Percentiles rank a stretch among this genome's conserved stretches.
Conservation (phyloP, 2,888 invertebrate genomes). For the Pseudoips prasinana region DNA sequence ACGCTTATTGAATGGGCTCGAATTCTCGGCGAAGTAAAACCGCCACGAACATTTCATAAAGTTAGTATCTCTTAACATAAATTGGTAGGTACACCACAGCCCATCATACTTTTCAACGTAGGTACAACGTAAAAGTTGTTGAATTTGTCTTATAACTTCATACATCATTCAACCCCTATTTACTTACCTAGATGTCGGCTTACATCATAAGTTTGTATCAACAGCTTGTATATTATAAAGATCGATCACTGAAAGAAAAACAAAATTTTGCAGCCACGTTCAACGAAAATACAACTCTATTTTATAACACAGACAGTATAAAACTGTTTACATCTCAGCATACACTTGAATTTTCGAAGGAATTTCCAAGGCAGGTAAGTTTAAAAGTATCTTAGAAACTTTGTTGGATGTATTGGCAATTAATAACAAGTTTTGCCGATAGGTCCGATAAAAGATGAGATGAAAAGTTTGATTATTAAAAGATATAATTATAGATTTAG, state of each 20-base stretch:
- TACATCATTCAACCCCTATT: constrained; percentile 23
- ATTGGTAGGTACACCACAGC: too few relatives aligned
- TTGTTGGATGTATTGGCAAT: constrained; percentile 26
- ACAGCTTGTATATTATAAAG: constrained; percentile 6
- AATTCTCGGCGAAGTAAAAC: too few relatives aligned
- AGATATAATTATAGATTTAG: too few relatives aligned
- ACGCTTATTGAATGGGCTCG: too few relatives aligned
- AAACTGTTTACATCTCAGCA: too few relatives aligned
- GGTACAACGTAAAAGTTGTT: too few relatives aligned
- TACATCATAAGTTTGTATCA: constrained; percentile 9
- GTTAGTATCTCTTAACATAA: too few relatives aligned
- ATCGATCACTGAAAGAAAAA: constrained; percentile 20
- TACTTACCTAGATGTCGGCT: constrained; percentile 14
- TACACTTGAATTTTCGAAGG: constrained; percentile 13
- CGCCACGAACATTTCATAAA: too few relatives aligned
- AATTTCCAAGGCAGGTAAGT: constrained; percentile 40
- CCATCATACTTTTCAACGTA: too few relatives aligned
- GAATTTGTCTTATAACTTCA: too few relatives aligned
- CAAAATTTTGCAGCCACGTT: constrained; percentile 2
- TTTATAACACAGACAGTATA: constrained; percentile 1
- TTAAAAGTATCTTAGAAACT: constrained; percentile 28
- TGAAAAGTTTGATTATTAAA: not conserved
- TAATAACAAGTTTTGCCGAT: constrained; percentile 22
- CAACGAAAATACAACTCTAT: constrained; percentile 2
- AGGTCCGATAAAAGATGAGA: not conserved